Conservation (phyloP, 2,888 invertebrate species). For the Metopia argyrocephala region DNA sequence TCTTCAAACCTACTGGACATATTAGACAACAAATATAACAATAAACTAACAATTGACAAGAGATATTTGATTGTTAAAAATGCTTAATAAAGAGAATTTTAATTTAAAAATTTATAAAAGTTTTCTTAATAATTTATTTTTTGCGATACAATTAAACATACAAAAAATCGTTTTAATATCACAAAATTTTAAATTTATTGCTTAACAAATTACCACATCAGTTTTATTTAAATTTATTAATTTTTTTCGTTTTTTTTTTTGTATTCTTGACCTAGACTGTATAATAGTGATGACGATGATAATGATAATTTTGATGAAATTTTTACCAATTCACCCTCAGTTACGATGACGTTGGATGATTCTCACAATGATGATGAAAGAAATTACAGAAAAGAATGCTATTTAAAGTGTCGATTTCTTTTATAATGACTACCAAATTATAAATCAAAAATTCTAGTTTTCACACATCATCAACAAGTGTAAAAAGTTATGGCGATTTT, state of each 20-base stretch:
- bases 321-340: constrained; percentile 42
- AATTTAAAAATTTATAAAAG: too few species aligned
- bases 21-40: too few species aligned
- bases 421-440: constrained; percentile 17
- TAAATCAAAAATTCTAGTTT: constrained; percentile 10
- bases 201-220: constrained; percentile 42
- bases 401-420: constrained; percentile 36
- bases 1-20: too few species aligned
- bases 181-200: constrained; percentile 22
- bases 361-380: constrained; percentile 30
- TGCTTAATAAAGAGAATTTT: too few species aligned
- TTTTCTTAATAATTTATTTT: too few species aligned
- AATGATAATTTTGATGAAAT: constrained; percentile 41
- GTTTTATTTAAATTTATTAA: neutral
- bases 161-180: too few species aligned
- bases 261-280: constrained; percentile 48
- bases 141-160: too few species aligned
- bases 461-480: neutral
- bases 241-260: constrained; percentile 13
- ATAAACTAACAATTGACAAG: too few species aligned
- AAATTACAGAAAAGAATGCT: constrained; percentile 3
- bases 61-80: too few species aligned
- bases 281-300: constrained; percentile 24
- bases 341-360: constrained; percentile 56
- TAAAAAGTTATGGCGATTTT: neutral